Evolutionary conservation across 2,888 invertebrate species (phyloP).

Genomic region (Acrocera orbiculus): DNA sequence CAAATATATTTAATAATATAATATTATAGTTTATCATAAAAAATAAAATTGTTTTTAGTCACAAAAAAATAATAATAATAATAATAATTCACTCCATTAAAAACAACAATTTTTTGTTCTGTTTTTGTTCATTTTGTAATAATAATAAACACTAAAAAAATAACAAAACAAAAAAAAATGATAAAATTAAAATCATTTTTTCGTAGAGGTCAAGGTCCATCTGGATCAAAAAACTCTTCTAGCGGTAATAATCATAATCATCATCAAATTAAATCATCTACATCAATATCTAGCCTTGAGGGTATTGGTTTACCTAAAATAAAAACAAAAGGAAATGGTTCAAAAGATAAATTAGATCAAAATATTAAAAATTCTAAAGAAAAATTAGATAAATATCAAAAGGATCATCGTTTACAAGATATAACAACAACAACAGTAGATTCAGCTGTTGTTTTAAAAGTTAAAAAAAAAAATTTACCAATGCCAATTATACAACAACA

Average conservation of each 20-base stretch:
- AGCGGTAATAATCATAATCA: constrained; percentile 3
- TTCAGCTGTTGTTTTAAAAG: constrained; percentile 13
- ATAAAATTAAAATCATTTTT: constrained; percentile 85
- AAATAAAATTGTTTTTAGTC: no score
- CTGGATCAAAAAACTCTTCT: constrained; percentile 20
- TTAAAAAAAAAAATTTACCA: constrained; percentile 21
- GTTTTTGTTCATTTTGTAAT: not conserved
- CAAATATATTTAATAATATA: no score
- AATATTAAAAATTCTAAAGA: constrained; percentile 14
- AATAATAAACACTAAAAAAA: constrained; percentile 1
- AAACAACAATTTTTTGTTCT: no score
- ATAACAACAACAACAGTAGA: constrained; percentile 29
- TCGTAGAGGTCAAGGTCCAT: constrained; percentile 61
- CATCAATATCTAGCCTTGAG: constrained; percentile 47
- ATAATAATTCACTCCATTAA: no score
- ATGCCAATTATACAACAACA: constrained; percentile 19
- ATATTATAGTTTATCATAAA: no score
- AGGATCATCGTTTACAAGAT: constrained; percentile 16
- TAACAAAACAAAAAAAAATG: constrained; percentile 50
- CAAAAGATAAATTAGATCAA: constrained; percentile 34
- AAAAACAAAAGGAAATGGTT: constrained; percentile 7
- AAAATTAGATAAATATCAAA: constrained; percentile 10
- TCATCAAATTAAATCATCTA: constrained; percentile 36
- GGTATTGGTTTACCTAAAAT: constrained; percentile 32
- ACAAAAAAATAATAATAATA: no score